Evolutionary conservation across 2,797 vertebrate genomes (phyloP).

Genomic region (Naso thynnoides): DNA sequence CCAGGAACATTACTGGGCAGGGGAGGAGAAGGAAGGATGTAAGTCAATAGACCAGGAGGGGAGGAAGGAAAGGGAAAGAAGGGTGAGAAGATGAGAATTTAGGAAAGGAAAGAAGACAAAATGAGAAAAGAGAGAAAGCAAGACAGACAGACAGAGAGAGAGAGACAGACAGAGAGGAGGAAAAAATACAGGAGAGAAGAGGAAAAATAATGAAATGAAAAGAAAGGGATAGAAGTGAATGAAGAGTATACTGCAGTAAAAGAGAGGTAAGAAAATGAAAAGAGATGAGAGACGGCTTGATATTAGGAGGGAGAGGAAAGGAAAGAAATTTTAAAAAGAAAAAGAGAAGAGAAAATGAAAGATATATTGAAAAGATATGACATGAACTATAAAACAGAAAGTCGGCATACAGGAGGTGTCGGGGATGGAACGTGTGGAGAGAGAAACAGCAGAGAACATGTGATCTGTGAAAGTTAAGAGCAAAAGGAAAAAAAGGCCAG

Average conservation of each 20-base stretch:
- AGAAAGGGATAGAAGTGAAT: too few relatives aligned
- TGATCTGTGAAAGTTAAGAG: neutral
- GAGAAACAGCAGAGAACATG: neutral
- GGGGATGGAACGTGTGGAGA: neutral
- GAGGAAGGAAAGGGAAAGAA: neutral
- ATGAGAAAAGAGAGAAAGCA: too few relatives aligned
- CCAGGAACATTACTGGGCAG: slow-evolving; percentile 15
- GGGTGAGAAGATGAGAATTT: too few relatives aligned
- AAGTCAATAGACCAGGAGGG: neutral
- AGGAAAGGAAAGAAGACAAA: rapidly evolving
- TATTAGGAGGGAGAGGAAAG: neutral
- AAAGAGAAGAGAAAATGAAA: neutral
- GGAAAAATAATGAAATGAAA: neutral
- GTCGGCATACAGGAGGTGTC: neutral
- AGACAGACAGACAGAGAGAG: neutral
- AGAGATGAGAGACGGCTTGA: too few relatives aligned
- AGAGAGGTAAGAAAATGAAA: neutral
- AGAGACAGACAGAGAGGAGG: rapidly evolving
- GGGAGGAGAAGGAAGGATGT: neutral
- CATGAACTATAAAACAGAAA: neutral
- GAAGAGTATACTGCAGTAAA: too few relatives aligned
- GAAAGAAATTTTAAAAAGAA: too few relatives aligned
- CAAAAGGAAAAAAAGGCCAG: neutral
- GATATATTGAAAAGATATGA: neutral
- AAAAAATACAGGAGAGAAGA: too few relatives aligned